Conservation (phyloP, 2,797 vertebrate species). For the Falco concolor region DNA sequence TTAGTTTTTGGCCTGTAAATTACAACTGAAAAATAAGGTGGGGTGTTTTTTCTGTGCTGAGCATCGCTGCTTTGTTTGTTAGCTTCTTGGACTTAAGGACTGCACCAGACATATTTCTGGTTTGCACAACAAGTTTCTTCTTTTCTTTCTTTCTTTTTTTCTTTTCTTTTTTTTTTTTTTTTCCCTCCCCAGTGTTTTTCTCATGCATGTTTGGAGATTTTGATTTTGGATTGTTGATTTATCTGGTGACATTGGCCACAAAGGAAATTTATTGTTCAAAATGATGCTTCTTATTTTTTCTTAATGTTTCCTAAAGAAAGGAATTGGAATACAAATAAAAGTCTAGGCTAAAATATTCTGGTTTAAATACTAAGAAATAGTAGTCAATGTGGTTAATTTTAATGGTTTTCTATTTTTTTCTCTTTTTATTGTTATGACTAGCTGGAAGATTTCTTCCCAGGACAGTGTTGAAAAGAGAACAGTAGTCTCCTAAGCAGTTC, state of each 20-base stretch:
- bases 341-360: background rate
- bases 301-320: background rate
- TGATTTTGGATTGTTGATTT: background rate
- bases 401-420: background rate
- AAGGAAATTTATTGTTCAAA: background rate
- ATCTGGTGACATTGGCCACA: background rate
- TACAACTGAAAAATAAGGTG: background rate
- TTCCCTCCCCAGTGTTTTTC: background rate
- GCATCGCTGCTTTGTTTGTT: background rate
- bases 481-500: background rate
- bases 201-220: background rate
- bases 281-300: background rate
- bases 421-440: background rate
- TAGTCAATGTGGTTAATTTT: background rate
- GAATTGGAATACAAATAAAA: background rate
- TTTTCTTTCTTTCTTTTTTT: background rate
- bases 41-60: background rate
- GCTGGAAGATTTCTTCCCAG: background rate
- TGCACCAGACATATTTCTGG: background rate
- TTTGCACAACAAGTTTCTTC: background rate
- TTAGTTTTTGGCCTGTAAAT: background rate
- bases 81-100: background rate
- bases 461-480: background rate
- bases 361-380: background rate
- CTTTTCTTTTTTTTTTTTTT: background rate